Base-by-base conservation (phyloP, 2,113 vertebrate genomes). In the Neolamprologus cancellatus region DNA sequence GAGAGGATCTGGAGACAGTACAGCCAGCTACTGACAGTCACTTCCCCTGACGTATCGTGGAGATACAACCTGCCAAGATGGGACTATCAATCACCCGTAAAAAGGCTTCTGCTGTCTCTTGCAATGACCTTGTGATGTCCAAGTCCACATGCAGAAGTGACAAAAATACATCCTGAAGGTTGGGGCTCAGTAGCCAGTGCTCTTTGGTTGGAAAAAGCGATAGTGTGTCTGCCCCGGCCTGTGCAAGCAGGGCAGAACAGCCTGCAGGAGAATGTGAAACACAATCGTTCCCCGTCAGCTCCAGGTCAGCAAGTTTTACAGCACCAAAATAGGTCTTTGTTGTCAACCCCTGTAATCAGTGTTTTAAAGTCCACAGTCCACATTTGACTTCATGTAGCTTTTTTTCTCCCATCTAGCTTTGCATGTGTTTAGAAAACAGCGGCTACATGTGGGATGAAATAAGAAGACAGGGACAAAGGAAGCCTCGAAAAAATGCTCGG, bases 251-350 rank as follows among this genome's bases (percentile, higher is more conserved):
- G 61, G 88, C 84, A 82, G 79, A 84, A 61, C 25, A 69, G 89
- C 85, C 88, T 94, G 94, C 91, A 92, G 92, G 82, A 94, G 92
- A 88, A 85, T 88, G 93, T 93, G 95, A 94, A 96, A 96, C 95
- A 94, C 92, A 94, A 95, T 95, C 94, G 46, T 88, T 82, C 87
- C 79, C 88, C 79, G 79, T 91, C 94, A 94, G 95, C 95, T 93
- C 48, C 90, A 59, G 92, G 84, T 90, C 90, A 95, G 93, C 94
- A 91, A 87, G 88, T 95, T 95, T 92, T 61, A 84, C 64, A 81
- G 81, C 88, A 91, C 78, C 30, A 79, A 93, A 94, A 93, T 92
- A 91, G 86, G 78, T 32, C 84, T 89, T 90, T 91, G 85, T 84
- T 83, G 84, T 82, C 66, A 32, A 87, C 86, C 83, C 66, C 84